Evolutionary conservation across 1,140 invertebrate species (phyloP), one percentile per base, ranked within the genome.

Genomic region (Drosophila biarmipes): DNA sequence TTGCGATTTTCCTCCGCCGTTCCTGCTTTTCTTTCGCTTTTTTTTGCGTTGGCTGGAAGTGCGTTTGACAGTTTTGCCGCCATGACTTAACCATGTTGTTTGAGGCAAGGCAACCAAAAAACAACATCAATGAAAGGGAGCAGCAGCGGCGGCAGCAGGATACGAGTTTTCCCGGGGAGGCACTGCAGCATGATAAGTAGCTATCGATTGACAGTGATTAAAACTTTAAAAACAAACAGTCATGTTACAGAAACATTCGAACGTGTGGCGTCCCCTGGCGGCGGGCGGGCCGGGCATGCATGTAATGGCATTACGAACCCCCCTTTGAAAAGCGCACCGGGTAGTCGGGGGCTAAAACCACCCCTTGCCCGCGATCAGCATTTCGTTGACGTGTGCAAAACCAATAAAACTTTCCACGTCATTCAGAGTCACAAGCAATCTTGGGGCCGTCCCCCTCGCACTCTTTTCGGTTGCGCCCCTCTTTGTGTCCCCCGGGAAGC

Each of bases 161-260:
- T 24, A 24, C 24, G 24, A 24, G 24, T 24, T 64, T 46, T 58
- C 27, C 38, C 14, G 8, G 56, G 49, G 34, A 31, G 78, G 59
- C 71, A 71, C 68, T 89, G 74, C 75, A 87, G 84, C 75, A 89
- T 87, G 82, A 87, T 87, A 87, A 87, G 82, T 89, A 87, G 82
- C 82, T 87, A 87, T 87, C 82, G 82, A 87, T 87, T 87, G 82
- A 87, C 82, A 87, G 82, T 87, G 82, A 87, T 87, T 87, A 87
- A 87, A 87, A 87, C 82, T 87, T 87, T 89, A 89, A 87, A 89
- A 89, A 82, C 82, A 87, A 87, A 87, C 84, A 87, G 79, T 89
- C 82, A 87, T 82, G 84, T 86, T 81, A 64, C 81, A 86, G 71
- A 85, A 86, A 74, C 80, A 80, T 67, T 51, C 49, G 40, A 27